Base-by-base conservation (phyloP, 2,113 vertebrate genomes). In the Tachuris rubrigastra region DNA sequence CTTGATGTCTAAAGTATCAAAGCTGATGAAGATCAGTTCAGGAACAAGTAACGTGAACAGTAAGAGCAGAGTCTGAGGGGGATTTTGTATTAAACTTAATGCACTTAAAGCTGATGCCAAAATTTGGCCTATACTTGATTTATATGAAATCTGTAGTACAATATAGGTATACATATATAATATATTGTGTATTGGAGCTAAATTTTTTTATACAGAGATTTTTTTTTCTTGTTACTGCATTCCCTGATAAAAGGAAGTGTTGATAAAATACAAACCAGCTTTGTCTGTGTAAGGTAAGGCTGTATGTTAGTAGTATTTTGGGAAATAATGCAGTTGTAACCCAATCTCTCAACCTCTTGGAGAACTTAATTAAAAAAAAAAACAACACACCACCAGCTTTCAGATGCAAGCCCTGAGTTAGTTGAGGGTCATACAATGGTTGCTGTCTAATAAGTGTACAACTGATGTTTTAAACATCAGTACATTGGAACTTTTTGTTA, bases 111-210 rank as follows among this genome's bases (percentile, higher is more conserved):
- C n/a, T n/a, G 2, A 65, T 78, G 96, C 95, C 96, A 93, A 92
- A 95, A 93, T 90, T 96, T 95, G 95, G 93, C 88, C 68, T 93
- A 50, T 85, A 84, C 52, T 95, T 92, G 85, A 96, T 95, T 95
- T 96, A 75, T 90, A 91, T 86, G 47, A 91, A 85, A 94, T 90
- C 87, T 93, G 27, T 93, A 92, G 23, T 90, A 93, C 56, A 25
- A 17, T 82, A 91, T 73, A 91, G 6, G 69, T 31, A 77, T 20
- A 71, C 53, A 69, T 8, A 53, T 56, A 52, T 41, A 74, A 87
- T 91, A 93, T 91, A 85, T 94, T 71, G 46, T 55, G 11, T 93
- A 79, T 46, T 89, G 53, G 55, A 91, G 11, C 87, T 89, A 60
- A 75, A 37, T 74, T 87, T 85, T 88, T 92, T 78, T 72, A 76